A percentile compares a stretch with the other conserved stretches of the same genome.
These are phyloP conservation scores for Bacillus rossius DNA, from an alignment of 1,140 invertebrate genomes.

Conservation along the genomic window DNA sequence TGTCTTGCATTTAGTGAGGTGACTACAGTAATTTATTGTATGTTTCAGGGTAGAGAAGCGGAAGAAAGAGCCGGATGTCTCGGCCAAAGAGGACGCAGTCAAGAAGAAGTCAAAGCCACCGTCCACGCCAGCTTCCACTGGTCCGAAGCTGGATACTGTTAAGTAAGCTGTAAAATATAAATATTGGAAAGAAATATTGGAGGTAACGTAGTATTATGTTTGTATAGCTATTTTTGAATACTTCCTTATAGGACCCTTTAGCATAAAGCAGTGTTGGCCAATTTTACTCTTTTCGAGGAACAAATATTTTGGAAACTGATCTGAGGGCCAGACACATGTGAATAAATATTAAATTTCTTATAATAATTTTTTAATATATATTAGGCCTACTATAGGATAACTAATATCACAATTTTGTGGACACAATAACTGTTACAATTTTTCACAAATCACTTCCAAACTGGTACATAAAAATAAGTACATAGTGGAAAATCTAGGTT, in stretches of 20 bases:
- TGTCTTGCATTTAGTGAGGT: not conserved
- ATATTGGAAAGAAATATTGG: not conserved
- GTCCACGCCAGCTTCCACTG: constrained; percentile 47
- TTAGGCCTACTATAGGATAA: too few species aligned
- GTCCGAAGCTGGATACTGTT: constrained; percentile 61
- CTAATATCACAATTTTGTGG: too few species aligned
- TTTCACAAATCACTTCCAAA: too few species aligned
- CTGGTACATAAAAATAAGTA: too few species aligned
- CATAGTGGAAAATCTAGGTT: too few species aligned
- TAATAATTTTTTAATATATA: not conserved
- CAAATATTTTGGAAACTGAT: too few species aligned
- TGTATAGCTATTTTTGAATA: not conserved
- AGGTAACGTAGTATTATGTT: not conserved
- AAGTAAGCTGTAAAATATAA: constrained; percentile 46
- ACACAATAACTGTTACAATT: too few species aligned
- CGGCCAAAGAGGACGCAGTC: constrained; percentile 54
- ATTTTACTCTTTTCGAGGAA: too few species aligned
- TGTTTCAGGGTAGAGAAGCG: constrained; percentile 73
- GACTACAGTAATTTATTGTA: constrained; percentile 4
- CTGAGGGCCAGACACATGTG: too few species aligned
- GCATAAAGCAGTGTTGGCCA: not conserved
- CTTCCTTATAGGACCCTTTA: not conserved
- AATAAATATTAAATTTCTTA: too few species aligned
- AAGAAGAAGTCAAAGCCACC: constrained; percentile 67
- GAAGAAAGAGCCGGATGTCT: constrained; percentile 57